Conservation (phyloP, 1,140 invertebrate genomes). For the Saccostrea cuccullata region DNA sequence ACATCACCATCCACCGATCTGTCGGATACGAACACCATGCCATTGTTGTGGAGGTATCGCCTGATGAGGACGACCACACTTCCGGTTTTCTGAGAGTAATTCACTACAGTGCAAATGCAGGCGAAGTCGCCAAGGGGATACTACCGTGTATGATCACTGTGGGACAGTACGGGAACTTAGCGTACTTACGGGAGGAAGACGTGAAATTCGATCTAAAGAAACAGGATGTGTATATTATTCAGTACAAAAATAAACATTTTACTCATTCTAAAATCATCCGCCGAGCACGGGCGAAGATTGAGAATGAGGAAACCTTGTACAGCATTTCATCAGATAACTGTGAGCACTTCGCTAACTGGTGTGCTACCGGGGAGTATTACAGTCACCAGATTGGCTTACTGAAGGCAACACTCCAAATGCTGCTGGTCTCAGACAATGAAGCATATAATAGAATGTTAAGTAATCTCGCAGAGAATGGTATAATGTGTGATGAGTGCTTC, state of each 20-base stretch:
- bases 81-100: not conserved
- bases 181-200: constrained; percentile 11
- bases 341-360: constrained; percentile 35
- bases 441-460: constrained; percentile 26
- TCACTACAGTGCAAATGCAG: constrained; percentile 1
- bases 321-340: not conserved
- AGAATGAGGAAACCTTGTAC: not conserved
- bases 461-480: not conserved
- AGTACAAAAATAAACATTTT: constrained; percentile 32
- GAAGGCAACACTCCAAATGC: not conserved
- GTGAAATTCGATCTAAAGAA: constrained; percentile 18
- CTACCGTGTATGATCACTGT: not conserved
- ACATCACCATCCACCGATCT: not conserved
- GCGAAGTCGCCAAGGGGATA: not conserved
- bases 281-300: not conserved
- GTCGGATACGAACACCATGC: constrained; percentile 33
- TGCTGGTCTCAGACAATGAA: not conserved
- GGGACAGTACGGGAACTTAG: not conserved
- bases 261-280: constrained; percentile 20
- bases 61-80: not conserved
- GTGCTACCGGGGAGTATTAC: constrained; percentile 28
- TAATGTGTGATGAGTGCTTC: constrained; percentile 24
- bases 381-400: constrained; percentile 15
- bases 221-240: constrained; percentile 8
- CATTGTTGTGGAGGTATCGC: not conserved